Conservation (phyloP, 1,140 invertebrate species). For the Cotesia chilonis region DNA sequence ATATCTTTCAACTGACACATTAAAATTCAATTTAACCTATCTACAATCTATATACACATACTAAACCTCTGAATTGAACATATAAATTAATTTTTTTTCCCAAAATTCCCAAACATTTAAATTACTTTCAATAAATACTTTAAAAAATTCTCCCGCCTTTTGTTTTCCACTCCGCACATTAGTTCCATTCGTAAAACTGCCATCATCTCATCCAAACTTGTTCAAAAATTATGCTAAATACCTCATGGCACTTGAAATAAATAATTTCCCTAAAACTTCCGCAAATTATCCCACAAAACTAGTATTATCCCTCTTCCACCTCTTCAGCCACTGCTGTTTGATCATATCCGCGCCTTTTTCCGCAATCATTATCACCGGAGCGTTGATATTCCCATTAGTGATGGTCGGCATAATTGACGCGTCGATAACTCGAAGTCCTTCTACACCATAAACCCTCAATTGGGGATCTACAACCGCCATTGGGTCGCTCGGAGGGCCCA, state of each 20-base stretch:
- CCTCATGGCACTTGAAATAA: constrained; percentile 14
- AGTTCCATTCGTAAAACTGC: too few relatives aligned
- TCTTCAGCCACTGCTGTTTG: constrained; percentile 64
- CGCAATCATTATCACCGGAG: constrained; percentile 90
- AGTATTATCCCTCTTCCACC: constrained; percentile 35
- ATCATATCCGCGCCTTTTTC: constrained; percentile 91
- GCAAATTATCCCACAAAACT: constrained; percentile 7
- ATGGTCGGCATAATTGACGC: constrained; percentile 84
- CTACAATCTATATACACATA: too few relatives aligned
- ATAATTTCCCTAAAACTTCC: not conserved
- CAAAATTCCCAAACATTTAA: too few relatives aligned
- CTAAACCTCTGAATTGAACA: too few relatives aligned
- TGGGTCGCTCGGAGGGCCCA: constrained; percentile 80
- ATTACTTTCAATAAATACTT: too few relatives aligned
- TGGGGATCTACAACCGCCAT: constrained; percentile 85
- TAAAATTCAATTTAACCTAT: too few relatives aligned
- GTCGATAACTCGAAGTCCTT: constrained; percentile 80
- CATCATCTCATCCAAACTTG: too few relatives aligned
- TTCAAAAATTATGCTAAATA: too few relatives aligned
- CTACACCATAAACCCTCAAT: constrained; percentile 78
- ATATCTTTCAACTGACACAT: too few relatives aligned
- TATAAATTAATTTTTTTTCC: too few relatives aligned
- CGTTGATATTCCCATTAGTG: constrained; percentile 86
- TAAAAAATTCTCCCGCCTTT: too few relatives aligned
- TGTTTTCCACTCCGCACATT: too few relatives aligned